A percentile compares a stretch with the other conserved stretches of the same genome.
phyloP scores from a whole-genome alignment of 2,888 invertebrate species.

The Plagodis dolabraria region DNA sequence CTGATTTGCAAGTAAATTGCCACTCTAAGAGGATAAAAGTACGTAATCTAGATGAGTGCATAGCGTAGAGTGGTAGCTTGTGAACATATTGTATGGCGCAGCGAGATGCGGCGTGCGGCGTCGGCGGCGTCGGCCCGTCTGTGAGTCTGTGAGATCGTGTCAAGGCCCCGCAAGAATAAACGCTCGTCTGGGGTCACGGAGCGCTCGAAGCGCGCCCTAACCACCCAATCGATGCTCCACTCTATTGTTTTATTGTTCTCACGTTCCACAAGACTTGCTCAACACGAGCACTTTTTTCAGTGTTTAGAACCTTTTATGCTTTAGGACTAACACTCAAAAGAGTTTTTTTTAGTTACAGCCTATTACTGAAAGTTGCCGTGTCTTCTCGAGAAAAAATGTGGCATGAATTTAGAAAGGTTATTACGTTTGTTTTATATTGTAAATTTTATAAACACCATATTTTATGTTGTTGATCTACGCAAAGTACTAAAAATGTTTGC shows the following conservation, averaged over 20 bases:
- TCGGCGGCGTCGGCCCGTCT: conserved; percentile 30
- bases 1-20: conserved; percentile 38
- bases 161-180: conserved; percentile 45
- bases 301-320: background rate
- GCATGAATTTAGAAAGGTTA: too few relatives aligned
- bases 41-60: conserved; percentile 19
- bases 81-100: conserved; percentile 26
- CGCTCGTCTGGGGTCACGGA: conserved; percentile 23
- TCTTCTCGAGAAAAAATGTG: too few relatives aligned
- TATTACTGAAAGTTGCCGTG: too few relatives aligned
- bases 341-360: too few relatives aligned
- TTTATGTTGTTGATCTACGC: too few relatives aligned
- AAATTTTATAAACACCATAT: too few relatives aligned
- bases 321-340: too few relatives aligned
- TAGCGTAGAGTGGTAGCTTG: conserved; percentile 25
- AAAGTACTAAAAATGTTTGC: too few relatives aligned
- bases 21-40: conserved; percentile 5
- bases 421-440: too few relatives aligned
- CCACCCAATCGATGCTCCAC: conserved; percentile 13
- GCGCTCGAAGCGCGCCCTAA: conserved; percentile 1
- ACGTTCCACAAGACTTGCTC: background rate
- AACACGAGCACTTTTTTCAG: background rate
- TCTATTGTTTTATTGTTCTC: conserved; percentile 10
- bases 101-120: conserved; percentile 31
- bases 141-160: conserved; percentile 40